These are phyloP conservation scores for Gymnorhina tibicen DNA, from an alignment of 2,113 vertebrate genomes.

Conservation along the genomic window DNA sequence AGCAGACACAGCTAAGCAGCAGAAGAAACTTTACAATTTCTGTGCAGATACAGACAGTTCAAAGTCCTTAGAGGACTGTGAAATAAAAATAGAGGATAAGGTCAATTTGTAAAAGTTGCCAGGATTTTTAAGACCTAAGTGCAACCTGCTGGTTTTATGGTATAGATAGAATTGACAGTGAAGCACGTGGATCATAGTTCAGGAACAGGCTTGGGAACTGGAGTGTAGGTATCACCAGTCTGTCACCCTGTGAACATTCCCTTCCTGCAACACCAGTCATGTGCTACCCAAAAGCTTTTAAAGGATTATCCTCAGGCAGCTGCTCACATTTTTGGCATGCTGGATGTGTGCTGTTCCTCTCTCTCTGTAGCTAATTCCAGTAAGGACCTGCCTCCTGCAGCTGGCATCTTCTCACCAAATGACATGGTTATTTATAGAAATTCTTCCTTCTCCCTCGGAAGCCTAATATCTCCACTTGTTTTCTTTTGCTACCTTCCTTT, in stretches of 20 bases:
- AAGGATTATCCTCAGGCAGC: background rate
- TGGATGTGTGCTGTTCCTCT: background rate
- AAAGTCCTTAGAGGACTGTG: background rate
- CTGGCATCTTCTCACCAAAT: background rate
- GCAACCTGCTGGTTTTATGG: background rate
- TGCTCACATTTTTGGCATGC: fast-evolving
- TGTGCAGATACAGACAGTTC: background rate
- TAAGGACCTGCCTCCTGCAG: background rate
- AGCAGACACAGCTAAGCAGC: background rate
- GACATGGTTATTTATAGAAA: background rate
- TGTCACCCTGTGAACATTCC: background rate
- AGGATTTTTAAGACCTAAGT: background rate
- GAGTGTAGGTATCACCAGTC: background rate
- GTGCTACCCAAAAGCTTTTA: background rate
- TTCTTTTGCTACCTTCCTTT: background rate
- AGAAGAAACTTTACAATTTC: background rate
- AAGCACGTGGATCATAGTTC: background rate
- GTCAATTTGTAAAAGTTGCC: background rate
- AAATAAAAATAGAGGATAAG: background rate
- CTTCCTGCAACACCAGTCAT: background rate
- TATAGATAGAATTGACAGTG: background rate
- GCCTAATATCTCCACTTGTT: background rate
- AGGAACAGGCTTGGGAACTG: background rate
- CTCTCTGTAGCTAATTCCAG: background rate
- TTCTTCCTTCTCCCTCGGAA: background rate